Base-by-base conservation (phyloP, 2,113 vertebrate species). In the Eira barbara region DNA sequence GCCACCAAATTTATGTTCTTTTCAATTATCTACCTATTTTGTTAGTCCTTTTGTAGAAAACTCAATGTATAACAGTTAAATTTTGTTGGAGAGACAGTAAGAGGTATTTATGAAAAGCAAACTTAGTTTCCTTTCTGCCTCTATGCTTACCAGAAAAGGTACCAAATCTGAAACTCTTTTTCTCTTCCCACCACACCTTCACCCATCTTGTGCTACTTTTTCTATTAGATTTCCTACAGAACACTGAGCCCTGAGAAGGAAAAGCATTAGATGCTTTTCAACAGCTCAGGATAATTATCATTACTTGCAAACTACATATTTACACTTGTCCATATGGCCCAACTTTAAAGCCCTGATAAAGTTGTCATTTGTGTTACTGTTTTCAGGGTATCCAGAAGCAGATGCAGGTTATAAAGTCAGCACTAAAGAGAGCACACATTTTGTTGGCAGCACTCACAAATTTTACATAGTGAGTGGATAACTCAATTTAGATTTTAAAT, bases 401-500 rank as follows among this genome's bases (percentile, higher is more conserved):
- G 39, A 76, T 59, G 23, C 31, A 45, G 82, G 8, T 17, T 76
- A 23, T n/a, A 39, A 63, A 55, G 47, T 63, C 81, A 95, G 34
- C 47, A 89, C 47, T 17, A 42, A 87, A 88, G 45, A 94, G 2
- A 85, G n/a, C 27, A 47, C 21, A n/a, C 29, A 21, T 78, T 61
- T 61, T 97, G 71, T 82, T 93, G 92, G 93, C 89, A 49, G 52
- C 89, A 78, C 67, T 85, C 34, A 67, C 71, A 27, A 80, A 71
- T 89, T 42, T 96, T 65, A 82, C 17, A 65, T 86, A 71, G 6
- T 42, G n/a, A 61, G 39, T n/a, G 7, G 23, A 95, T 65, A 76
- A 84, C 81, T 87, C 92, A 89, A 92, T 83, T 96, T 95, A 95
- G 78, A 10, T 63, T 93, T 96, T 73, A 95, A 96, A 80, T 96